Conservation (phyloP, 2,888 invertebrate species). For the Agrilus cyanescens region DNA sequence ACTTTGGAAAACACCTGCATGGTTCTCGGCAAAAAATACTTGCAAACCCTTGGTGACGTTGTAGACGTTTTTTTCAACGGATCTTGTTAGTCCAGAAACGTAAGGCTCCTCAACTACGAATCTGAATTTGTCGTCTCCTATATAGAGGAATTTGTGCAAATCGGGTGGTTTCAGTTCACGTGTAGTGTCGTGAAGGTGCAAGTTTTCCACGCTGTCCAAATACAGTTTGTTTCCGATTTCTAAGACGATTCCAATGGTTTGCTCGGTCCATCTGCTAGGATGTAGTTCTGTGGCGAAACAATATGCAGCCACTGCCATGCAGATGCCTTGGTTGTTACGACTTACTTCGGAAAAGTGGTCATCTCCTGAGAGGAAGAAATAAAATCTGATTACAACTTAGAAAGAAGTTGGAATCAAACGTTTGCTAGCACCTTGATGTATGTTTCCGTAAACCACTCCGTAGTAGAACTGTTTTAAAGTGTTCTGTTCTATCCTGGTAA, state of each 20-base stretch:
- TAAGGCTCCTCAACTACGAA: slow-evolving; percentile 30
- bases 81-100: slow-evolving; percentile 29
- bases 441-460: slow-evolving; percentile 27
- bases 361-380: slow-evolving; percentile 19
- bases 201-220: slow-evolving; percentile 22
- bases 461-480: slow-evolving; percentile 30
- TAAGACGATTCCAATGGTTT: slow-evolving; percentile 46
- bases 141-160: slow-evolving; percentile 36
- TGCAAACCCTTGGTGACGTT: slow-evolving; percentile 42
- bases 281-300: slow-evolving; percentile 46
- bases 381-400: background rate
- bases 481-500: slow-evolving; percentile 29
- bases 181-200: slow-evolving; percentile 24
- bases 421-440: slow-evolving; percentile 25
- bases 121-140: slow-evolving; percentile 34
- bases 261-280: slow-evolving; percentile 48
- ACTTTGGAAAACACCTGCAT: slow-evolving; percentile 39
- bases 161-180: slow-evolving; percentile 35
- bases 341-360: slow-evolving; percentile 23
- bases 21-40: slow-evolving; percentile 43
- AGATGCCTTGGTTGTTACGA: slow-evolving; percentile 39
- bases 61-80: slow-evolving; percentile 28
- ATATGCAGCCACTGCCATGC: slow-evolving; percentile 47
- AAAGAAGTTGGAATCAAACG: background rate
- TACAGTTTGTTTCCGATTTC: slow-evolving; percentile 43